Evolutionary conservation across 2,797 vertebrate genomes (phyloP).

Genomic region (Thamnophis elegans): DNA sequence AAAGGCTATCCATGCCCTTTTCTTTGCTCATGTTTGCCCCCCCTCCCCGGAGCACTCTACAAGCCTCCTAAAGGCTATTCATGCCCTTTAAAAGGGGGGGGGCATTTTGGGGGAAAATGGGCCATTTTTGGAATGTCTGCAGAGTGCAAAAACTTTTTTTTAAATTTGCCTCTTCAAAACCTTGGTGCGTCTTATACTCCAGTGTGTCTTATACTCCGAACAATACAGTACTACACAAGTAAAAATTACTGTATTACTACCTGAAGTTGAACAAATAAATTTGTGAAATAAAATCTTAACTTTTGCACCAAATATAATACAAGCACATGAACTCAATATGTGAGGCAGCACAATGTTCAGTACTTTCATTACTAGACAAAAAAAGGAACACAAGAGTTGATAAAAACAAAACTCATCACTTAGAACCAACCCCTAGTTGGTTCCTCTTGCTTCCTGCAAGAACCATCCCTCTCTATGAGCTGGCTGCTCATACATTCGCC

Average conservation of each 20-base stretch:
- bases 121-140: too few species aligned
- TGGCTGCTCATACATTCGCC: not conserved
- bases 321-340: not conserved
- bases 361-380: not conserved
- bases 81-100: too few species aligned
- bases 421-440: not conserved
- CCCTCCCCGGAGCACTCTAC: too few species aligned
- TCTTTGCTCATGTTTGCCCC: too few species aligned
- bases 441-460: not conserved
- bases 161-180: too few species aligned
- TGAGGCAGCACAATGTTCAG: not conserved
- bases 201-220: too few species aligned
- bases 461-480: not conserved
- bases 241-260: not conserved
- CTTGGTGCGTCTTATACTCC: too few species aligned
- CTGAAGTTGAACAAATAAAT: conserved; percentile 20
- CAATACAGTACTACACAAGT: not conserved
- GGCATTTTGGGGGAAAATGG: too few species aligned
- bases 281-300: not conserved
- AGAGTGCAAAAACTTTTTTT: too few species aligned
- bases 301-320: not conserved
- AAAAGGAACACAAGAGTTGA: not conserved
- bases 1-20: too few species aligned
- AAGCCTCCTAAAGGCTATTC: too few species aligned
- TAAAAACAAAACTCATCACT: not conserved